These are phyloP conservation scores for Antheraea yamamai DNA, from an alignment of 2,888 invertebrate species.

Conservation along the genomic window DNA sequence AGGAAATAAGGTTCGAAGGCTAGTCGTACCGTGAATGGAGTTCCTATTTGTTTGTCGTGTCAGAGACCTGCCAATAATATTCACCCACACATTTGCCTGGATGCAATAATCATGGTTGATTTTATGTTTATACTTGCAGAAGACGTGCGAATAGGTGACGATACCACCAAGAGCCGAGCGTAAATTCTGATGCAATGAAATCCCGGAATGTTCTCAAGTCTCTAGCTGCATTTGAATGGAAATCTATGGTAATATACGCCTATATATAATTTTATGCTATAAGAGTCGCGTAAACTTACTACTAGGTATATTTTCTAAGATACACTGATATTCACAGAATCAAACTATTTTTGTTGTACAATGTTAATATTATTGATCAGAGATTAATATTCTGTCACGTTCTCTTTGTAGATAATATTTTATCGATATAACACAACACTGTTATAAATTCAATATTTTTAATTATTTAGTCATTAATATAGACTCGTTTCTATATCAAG, in stretches of 20 bases:
- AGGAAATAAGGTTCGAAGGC: constrained; percentile 33
- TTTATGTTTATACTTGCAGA: constrained; percentile 64
- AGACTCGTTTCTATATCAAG: too few species aligned
- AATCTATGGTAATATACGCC: constrained; percentile 18
- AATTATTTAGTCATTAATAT: too few species aligned
- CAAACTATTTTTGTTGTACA: too few species aligned
- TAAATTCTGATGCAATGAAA: constrained; percentile 56
- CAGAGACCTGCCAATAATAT: constrained; percentile 75
- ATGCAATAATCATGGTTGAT: constrained; percentile 67
- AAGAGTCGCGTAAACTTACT: too few species aligned
- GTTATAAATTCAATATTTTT: too few species aligned
- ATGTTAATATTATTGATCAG: too few species aligned
- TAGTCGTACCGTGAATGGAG: constrained; percentile 54
- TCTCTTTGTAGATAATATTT: too few species aligned
- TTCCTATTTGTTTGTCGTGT: constrained; percentile 61
- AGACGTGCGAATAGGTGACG: constrained; percentile 53
- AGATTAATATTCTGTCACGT: too few species aligned
- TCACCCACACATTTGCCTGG: constrained; percentile 72
- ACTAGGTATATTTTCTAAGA: too few species aligned
- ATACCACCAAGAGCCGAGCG: constrained; percentile 45
- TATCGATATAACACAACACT: too few species aligned
- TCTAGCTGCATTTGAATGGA: constrained; percentile 46
- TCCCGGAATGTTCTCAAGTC: constrained; percentile 53
- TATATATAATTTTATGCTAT: not conserved
- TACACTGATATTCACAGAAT: too few species aligned